phyloP scores from a whole-genome alignment of 2,888 invertebrate genomes.

The Melipona bicolor region DNA sequence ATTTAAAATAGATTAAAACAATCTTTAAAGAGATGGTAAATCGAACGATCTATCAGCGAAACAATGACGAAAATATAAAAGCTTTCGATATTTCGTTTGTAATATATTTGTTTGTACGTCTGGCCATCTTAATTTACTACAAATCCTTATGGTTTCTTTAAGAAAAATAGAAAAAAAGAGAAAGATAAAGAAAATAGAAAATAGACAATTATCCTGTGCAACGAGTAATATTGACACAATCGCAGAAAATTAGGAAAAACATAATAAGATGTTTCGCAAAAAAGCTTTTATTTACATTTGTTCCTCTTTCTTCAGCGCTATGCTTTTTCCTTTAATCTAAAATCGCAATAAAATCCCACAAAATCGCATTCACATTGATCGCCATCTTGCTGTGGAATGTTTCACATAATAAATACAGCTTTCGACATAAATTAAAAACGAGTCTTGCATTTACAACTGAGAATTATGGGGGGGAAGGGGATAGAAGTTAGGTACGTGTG shows the following conservation, averaged over 20 bases:
- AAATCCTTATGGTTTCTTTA: too few species aligned
- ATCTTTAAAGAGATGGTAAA: not conserved
- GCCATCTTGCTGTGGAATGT: constrained; percentile 68
- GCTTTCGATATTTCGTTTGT: not conserved
- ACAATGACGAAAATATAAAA: not conserved
- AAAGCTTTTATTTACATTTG: constrained; percentile 75
- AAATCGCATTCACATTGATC: constrained; percentile 67
- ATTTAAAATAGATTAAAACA: not conserved
- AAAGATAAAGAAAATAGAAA: not conserved
- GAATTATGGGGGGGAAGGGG: constrained; percentile 7
- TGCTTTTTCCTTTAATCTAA: constrained; percentile 63
- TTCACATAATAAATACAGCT: constrained; percentile 72
- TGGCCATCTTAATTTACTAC: not conserved
- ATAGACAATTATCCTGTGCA: not conserved
- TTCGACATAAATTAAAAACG: constrained; percentile 70
- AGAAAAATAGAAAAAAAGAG: not conserved
- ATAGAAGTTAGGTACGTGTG: not conserved
- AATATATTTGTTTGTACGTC: not conserved
- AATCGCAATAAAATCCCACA: constrained; percentile 74
- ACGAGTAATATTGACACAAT: not conserved
- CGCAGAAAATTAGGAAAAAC: constrained; percentile 27
- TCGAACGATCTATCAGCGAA: not conserved
- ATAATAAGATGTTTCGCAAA: constrained; percentile 66
- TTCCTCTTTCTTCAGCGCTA: constrained; percentile 67
- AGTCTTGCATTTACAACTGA: constrained; percentile 70